A percentile compares a stretch with the other conserved stretches of the same genome.
phyloP scores from a whole-genome alignment of 2,113 vertebrate genomes.

The Paedocypris sp. region DNA sequence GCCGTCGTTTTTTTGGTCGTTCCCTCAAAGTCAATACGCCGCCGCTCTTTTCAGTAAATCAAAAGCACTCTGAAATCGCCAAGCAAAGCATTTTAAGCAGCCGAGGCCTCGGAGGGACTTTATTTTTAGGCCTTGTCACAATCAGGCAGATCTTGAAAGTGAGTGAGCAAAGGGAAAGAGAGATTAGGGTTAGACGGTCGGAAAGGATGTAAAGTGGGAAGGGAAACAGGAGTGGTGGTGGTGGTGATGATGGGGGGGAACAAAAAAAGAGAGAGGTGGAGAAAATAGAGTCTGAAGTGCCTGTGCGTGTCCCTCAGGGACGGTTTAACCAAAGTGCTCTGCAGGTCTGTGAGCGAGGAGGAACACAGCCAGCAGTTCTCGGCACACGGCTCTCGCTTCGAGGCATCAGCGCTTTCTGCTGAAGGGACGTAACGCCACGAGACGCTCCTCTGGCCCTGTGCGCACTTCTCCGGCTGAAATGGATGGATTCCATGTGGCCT shows the following conservation, averaged over 20 bases:
- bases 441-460: neutral
- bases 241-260: neutral
- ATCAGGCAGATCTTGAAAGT: neutral
- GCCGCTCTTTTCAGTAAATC: conserved; percentile 1
- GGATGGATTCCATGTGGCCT: neutral
- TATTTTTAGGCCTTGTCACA: conserved; percentile 24
- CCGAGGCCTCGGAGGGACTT: neutral
- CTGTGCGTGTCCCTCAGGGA: conserved; percentile 11
- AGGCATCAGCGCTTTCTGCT: neutral
- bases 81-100: conserved; percentile 14
- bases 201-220: conserved; percentile 5
- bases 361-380: neutral
- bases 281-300: conserved; percentile 10
- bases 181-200: neutral
- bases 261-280: neutral
- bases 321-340: conserved; percentile 4
- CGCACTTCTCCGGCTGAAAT: neutral
- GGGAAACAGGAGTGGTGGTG: neutral
- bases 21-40: neutral
- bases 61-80: conserved; percentile 17
- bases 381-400: neutral
- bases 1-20: too few relatives aligned
- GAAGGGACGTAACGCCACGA: neutral
- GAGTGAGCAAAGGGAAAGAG: neutral
- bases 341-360: conserved; percentile 7